phyloP scores from a whole-genome alignment of 2,113 vertebrate species.

The Scomber colias region DNA sequence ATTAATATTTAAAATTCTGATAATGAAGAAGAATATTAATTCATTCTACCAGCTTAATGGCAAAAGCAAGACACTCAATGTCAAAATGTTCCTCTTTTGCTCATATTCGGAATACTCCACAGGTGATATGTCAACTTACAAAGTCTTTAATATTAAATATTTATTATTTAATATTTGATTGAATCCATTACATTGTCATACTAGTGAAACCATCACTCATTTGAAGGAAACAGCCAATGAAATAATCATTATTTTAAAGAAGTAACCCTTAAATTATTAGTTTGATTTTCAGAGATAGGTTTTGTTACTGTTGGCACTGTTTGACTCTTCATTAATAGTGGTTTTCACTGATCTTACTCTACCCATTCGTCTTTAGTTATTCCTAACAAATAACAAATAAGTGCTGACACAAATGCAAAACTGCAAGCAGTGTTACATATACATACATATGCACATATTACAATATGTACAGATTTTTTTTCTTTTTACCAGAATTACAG shows the following conservation, averaged over 20 bases:
- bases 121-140: background rate
- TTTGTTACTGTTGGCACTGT: background rate
- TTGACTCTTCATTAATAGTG: background rate
- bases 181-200: too few relatives aligned
- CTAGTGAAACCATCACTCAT: background rate
- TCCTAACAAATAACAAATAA: conserved; percentile 6
- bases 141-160: too few relatives aligned
- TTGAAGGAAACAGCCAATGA: too few relatives aligned
- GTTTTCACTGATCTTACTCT: background rate
- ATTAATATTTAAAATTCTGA: too few relatives aligned
- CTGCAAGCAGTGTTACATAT: conserved; percentile 4
- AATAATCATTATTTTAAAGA: too few relatives aligned
- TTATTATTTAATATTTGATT: too few relatives aligned
- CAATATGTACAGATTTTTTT: background rate
- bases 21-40: too few relatives aligned
- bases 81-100: background rate
- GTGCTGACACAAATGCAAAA: conserved; percentile 5
- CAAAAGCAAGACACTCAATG: background rate
- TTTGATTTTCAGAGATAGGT: background rate
- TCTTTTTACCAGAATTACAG: background rate
- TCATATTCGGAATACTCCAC: background rate
- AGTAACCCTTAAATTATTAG: background rate
- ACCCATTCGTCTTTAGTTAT: background rate
- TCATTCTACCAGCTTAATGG: too few relatives aligned
- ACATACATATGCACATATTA: too few relatives aligned